Conservation (phyloP, 2,888 invertebrate genomes). For the Morpho helenor region DNA sequence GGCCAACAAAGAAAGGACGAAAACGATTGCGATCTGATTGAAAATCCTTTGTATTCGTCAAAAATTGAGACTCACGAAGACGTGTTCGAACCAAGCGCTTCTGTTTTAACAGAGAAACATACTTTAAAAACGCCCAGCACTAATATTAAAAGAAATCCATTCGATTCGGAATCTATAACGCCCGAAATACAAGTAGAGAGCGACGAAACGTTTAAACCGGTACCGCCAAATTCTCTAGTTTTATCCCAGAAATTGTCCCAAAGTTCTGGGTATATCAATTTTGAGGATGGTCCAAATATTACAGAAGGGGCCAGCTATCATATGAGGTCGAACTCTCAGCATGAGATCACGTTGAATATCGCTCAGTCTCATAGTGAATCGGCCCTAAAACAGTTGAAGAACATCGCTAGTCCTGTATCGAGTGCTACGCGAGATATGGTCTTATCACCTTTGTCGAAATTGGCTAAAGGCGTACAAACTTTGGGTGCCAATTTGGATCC, state of each 20-base stretch:
- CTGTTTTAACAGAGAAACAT: constrained; percentile 53
- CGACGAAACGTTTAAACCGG: constrained; percentile 50
- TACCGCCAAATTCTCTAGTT: constrained; percentile 76
- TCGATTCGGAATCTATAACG: constrained; percentile 66
- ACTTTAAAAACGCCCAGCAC: constrained; percentile 56
- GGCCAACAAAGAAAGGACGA: constrained; percentile 46
- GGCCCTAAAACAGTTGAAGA: constrained; percentile 84
- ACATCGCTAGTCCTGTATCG: constrained; percentile 83
- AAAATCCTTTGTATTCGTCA: constrained; percentile 70
- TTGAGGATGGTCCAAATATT: constrained; percentile 38
- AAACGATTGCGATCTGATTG: constrained; percentile 64
- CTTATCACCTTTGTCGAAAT: constrained; percentile 87
- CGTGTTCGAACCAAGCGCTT: constrained; percentile 80
- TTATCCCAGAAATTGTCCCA: constrained; percentile 83
- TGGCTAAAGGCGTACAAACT: constrained; percentile 92
- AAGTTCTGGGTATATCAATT: constrained; percentile 83
- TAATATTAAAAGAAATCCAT: constrained; percentile 58
- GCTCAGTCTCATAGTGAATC: constrained; percentile 89
- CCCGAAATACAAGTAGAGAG: constrained; percentile 81
- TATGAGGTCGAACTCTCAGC: constrained; percentile 80
- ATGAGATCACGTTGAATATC: constrained; percentile 84
- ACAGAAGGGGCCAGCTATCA: constrained; percentile 46
- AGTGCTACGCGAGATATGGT: constrained; percentile 82
- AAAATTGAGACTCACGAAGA: constrained; percentile 70
- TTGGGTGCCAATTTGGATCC: constrained; percentile 92